A percentile compares a stretch with the other conserved stretches of the same genome.
These are phyloP conservation scores for Megaceryle maxima DNA, from an alignment of 2,113 vertebrate genomes.

Conservation along the genomic window DNA sequence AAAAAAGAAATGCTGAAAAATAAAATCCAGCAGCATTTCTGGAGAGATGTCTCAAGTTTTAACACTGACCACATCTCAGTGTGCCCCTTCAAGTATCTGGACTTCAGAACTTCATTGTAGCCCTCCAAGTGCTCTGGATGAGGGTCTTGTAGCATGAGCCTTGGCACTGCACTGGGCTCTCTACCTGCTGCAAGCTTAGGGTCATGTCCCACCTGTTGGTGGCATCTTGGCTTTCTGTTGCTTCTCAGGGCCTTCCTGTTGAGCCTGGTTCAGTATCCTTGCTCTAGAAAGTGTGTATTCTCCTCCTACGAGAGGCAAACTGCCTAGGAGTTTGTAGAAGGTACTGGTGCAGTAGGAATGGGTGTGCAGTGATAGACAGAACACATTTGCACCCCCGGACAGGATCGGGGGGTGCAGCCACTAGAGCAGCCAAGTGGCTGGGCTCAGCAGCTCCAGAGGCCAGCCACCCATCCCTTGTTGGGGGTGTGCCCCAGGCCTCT, in stretches of 20 bases:
- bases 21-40: background rate
- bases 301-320: background rate
- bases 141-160: background rate
- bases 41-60: background rate
- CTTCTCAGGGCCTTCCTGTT: background rate
- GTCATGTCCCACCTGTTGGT: too few species aligned
- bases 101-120: background rate
- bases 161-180: background rate
- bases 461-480: fast-evolving
- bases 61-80: background rate
- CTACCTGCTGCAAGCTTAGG: background rate
- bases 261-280: background rate
- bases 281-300: background rate
- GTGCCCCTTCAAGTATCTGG: background rate
- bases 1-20: conserved; percentile 55
- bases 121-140: background rate
- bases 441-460: background rate
- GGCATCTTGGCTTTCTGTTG: background rate
- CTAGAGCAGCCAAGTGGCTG: background rate
- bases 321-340: background rate
- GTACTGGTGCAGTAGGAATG: background rate
- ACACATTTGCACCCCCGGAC: background rate
- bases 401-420: too few species aligned
- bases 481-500: background rate
- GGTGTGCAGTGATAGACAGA: background rate